Evolutionary conservation across 2,888 invertebrate genomes (phyloP), one percentile per base, ranked within the genome.

Genomic region (Sepiola atlantica): DNA sequence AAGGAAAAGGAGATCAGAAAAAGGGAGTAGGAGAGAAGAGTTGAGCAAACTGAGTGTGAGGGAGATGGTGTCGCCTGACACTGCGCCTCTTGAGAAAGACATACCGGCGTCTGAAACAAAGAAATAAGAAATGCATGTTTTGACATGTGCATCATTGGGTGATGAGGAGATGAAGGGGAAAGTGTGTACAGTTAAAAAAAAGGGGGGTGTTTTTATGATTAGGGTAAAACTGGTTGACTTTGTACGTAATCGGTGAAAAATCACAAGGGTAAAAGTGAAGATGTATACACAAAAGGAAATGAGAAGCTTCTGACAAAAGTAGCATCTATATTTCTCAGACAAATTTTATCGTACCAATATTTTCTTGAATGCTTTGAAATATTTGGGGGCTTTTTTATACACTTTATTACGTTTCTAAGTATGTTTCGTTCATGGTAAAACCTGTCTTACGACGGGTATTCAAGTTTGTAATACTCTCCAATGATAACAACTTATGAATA

Each of bases 71-170:
- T 92, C 92, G 92, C 92, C 92, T 55, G 92, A 55, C 45, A 93
- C 55, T 54, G 55, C 55, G 93, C 93, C 55, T 93, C 93, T 55
- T 55, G 57, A 55, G 93, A n/a, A 93, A 61, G 35, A 32, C 93
- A 61, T 93, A 93, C 93, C 93, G 61, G 93, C 35, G 35, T 93
- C 93, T 93, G 93, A 93, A 93, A 93, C 93, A 93, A 93, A 93
- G 61, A 92, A 92, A 92, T 92, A 93, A 93, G 92, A 92, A 92
- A 61, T 54, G 93, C 35, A 32, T 32, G 35, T 32, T 93, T 61
- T 93, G 57, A 45, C 55, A 92, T 92, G n/a, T 92, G 55, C 92
- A 45, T 55, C 32, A 92, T 6, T n/a, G 77, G n/a, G 32, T 77
- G 4, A 45, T 45, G n/a, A 14, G n/a, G 14, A 32, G 77, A 32